Conservation (phyloP, 2,113 vertebrate genomes). For the Synodontis membranacea region DNA sequence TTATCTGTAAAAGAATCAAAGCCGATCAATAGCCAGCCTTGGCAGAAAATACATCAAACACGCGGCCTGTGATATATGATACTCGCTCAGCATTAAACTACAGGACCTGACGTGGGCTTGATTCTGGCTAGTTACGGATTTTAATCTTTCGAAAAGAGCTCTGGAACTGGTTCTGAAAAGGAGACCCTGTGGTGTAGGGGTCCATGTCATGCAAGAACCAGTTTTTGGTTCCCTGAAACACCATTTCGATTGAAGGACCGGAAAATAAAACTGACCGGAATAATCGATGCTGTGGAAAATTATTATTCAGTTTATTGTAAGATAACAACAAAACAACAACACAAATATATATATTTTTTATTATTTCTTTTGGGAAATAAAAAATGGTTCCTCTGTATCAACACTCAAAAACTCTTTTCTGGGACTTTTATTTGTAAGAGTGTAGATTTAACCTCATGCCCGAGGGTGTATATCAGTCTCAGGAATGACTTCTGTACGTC, state of each 20-base stretch:
- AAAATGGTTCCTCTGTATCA: neutral
- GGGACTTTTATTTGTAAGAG: neutral
- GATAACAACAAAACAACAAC: no score
- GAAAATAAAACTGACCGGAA: neutral
- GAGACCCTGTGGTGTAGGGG: neutral
- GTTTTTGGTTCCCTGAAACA: neutral
- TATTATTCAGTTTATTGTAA: neutral
- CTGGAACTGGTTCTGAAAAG: neutral
- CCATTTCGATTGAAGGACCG: neutral
- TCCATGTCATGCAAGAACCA: neutral
- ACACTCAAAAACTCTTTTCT: neutral
- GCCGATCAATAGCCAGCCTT: neutral
- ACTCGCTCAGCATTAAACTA: neutral
- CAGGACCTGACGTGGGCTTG: neutral
- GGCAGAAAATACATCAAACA: slow-evolving; percentile 14
- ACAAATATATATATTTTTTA: no score
- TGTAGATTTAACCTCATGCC: neutral
- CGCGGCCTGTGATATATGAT: neutral
- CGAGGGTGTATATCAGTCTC: neutral
- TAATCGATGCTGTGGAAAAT: neutral
- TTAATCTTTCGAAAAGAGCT: slow-evolving; percentile 5
- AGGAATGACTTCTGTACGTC: neutral
- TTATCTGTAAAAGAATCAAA: slow-evolving; percentile 4
- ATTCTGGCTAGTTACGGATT: neutral
- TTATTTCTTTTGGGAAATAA: neutral